Percentiles rank a stretch among this genome's conserved stretches.
phyloP scores from a whole-genome alignment of 2,888 invertebrate species.

The Eupsilia transversa region DNA sequence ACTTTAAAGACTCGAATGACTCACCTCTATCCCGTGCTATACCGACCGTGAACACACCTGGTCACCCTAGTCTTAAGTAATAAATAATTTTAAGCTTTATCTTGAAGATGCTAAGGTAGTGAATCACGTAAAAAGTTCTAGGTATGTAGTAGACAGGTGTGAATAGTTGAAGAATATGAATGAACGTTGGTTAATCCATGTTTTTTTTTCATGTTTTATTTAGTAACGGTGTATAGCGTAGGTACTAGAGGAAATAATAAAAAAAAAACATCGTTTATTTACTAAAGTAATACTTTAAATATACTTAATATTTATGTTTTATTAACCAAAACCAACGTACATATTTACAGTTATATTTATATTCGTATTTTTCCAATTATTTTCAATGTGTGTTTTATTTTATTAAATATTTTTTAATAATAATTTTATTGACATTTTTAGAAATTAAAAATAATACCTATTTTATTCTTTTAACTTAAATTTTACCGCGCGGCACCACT shows the following conservation, averaged over 20 bases:
- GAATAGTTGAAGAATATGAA: conserved; percentile 68
- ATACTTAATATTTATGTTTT: not conserved
- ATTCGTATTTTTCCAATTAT: not conserved
- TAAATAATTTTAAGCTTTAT: conserved; percentile 43
- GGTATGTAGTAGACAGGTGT: conserved; percentile 72
- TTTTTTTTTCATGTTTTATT: conserved; percentile 14
- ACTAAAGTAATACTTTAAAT: too few relatives aligned
- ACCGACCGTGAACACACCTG: conserved; percentile 86
- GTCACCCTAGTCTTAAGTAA: conserved; percentile 62
- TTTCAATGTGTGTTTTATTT: not conserved
- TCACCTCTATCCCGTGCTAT: conserved; percentile 78
- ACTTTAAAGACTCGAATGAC: conserved; percentile 79
- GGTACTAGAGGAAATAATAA: fast-evolving
- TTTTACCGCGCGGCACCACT: not conserved
- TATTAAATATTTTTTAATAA: not conserved
- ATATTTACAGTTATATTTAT: not conserved
- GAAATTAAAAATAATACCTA: not conserved
- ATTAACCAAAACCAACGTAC: not conserved
- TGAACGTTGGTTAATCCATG: conserved; percentile 54
- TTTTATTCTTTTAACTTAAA: not conserved
- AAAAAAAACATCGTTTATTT: not conserved
- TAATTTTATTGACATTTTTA: not conserved
- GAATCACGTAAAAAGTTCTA: not conserved
- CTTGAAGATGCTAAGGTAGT: not conserved
- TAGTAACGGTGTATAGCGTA: conserved; percentile 10